Base-by-base conservation (phyloP, 1,140 invertebrate genomes). In the Helicoverpa zea region DNA sequence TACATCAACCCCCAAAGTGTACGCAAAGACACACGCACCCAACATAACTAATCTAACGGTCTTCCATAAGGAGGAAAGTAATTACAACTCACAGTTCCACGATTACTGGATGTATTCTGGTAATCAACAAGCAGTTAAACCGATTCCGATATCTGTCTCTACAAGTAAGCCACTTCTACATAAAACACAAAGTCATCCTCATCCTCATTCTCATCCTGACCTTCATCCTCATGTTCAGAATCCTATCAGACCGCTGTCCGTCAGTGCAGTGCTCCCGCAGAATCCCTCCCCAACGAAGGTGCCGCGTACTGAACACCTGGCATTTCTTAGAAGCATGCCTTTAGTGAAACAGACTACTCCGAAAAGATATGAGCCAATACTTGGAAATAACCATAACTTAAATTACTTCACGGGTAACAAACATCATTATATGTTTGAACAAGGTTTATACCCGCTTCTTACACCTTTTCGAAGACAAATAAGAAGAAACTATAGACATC, bases 371-470 rank as follows among this genome's bases (percentile, higher is more conserved):
- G 14, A 70, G 75, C 7, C 3, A 56, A 54, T 59, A 59, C 12
- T 58, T 30, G 11, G 52, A 16, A 72, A 83, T n/a, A 63, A 72
- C 16, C 68, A 82, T 29, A 79, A 29, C 13, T 30, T 54, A 13
- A 77, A 85, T 0, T 83, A 77, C 51, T 76, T 68, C 56, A 47
- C 68, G 51, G 35, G 35, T 5, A 66, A 77, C 18, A 84, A 76
- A 23, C 63, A 82, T 51, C 82, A 74, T 59, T 80, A 81, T 49
- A n/a, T 68, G 16, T 63, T 74, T 61, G 74, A 80, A 29, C 43
- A 75, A 54, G 51, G 68, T 14, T 61, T 16, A 5, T 59, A 73
- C 7, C 83, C 81, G 5, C 23, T 81, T 43, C 58, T 72, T 30
- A n/a, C 59, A 56, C 70, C 30, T 49, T 56, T 79, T 43, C 30